phyloP scores from a whole-genome alignment of 2,888 invertebrate genomes.

The Trypoxylon attenuatum region DNA sequence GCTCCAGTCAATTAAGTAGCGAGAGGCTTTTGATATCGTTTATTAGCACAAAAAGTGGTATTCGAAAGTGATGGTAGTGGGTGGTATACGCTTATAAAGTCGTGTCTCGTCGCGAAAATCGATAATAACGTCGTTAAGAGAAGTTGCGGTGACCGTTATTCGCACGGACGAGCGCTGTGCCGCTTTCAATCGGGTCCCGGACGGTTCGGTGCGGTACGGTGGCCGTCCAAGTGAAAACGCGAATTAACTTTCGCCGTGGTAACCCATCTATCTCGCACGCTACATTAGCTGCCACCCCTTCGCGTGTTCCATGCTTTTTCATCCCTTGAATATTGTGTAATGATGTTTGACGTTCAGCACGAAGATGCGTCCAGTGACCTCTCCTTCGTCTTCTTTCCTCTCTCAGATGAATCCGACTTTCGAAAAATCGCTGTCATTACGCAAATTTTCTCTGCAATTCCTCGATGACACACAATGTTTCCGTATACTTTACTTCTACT shows the following conservation, averaged over 20 bases:
- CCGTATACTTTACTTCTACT: neutral
- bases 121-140: slow-evolving; percentile 63
- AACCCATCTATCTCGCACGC: slow-evolving; percentile 70
- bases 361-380: slow-evolving; percentile 51
- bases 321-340: slow-evolving; percentile 67
- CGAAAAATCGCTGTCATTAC: neutral
- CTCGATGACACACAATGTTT: neutral
- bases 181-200: slow-evolving; percentile 58
- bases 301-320: slow-evolving; percentile 53
- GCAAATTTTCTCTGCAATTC: neutral
- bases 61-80: too few relatives aligned
- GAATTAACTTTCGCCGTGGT: slow-evolving; percentile 65
- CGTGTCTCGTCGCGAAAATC: slow-evolving; percentile 41
- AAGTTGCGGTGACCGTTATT: slow-evolving; percentile 59
- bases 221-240: slow-evolving; percentile 61
- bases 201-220: too few relatives aligned
- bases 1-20: too few relatives aligned
- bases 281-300: slow-evolving; percentile 68
- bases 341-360: slow-evolving; percentile 62
- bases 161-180: slow-evolving; percentile 45
- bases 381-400: neutral
- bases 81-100: too few relatives aligned
- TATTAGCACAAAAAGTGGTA: too few relatives aligned
- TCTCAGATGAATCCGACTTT: neutral
- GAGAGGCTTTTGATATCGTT: too few relatives aligned